Evolutionary conservation across 2,888 invertebrate genomes (phyloP), one percentile per base, ranked within the genome.

Genomic region (Epistrophe grossulariae): DNA sequence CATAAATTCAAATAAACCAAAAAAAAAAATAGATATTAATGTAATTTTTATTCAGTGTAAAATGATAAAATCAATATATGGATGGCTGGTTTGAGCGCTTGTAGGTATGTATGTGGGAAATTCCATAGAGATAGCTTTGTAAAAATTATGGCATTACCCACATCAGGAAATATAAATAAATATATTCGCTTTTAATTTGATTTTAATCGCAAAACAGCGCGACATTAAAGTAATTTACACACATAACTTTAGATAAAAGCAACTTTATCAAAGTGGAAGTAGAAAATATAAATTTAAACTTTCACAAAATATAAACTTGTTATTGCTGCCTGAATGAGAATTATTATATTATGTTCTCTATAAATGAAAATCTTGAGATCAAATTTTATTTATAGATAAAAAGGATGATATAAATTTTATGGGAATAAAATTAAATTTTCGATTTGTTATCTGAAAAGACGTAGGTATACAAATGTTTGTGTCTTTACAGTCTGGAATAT

Each of bases 41-140:
- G 70, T 70, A 55, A 70, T 70, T 70, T 70, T 70, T 70, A 70
- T 70, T 70, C 70, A 55, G 70, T 55, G 70, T 40, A 40, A 70
- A 55, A 70, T 70, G 52, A 70, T 52, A 55, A 40, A 70, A 70
- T 24, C 50, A 70, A 24, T 24, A 24, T 24, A 55, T 55, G 70
- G 40, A 11, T 50, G 66, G 9, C 31, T 66, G 17, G 13, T 31
- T 24, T 48, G 66, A 24, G 52, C 0, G 13, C 10, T 35, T 35
- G 35, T 35, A 1, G 2, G 31, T 31, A 8, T 10, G 11, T 48
- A 10, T 19, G 1, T 50, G 4, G 19, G 31, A 6, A 6, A 60
- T 66, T 48, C 31, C 48, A 31, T 0, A 66, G 50, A 35, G 66
- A 66, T 50, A 35, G 48, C 31, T 64, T n/a, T 28, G 31, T 31